Evolutionary conservation across 2,888 invertebrate genomes (phyloP).

Genomic region (Oegoconia quadripuncta): DNA sequence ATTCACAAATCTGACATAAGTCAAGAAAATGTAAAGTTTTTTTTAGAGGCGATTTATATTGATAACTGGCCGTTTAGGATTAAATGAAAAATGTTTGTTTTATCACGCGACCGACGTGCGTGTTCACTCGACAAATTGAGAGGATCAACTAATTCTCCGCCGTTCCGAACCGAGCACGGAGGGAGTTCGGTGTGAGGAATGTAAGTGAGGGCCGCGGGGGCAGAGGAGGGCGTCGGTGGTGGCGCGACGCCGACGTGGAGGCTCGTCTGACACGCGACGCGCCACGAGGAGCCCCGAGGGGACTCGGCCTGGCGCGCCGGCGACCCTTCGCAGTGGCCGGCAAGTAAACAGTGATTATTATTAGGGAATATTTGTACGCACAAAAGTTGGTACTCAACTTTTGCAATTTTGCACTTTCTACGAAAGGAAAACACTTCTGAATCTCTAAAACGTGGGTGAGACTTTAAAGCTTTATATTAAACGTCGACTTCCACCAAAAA

Average conservation of each 20-base stretch:
- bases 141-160: constrained; percentile 41
- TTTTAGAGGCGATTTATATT: background rate
- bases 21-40: constrained; percentile 6
- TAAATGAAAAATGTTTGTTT: constrained; percentile 9
- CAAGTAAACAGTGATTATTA: no score
- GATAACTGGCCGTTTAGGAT: constrained; percentile 16
- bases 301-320: constrained; percentile 15
- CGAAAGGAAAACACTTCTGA: no score
- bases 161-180: constrained; percentile 13
- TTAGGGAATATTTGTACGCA: no score
- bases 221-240: constrained; percentile 36
- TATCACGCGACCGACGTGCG: constrained; percentile 23
- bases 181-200: constrained; percentile 42
- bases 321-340: constrained; percentile 16
- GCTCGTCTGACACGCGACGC: constrained; percentile 69
- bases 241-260: constrained; percentile 77
- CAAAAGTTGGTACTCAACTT: no score
- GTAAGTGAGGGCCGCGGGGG: constrained; percentile 42
- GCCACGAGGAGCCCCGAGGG: constrained; percentile 53
- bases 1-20: background rate
- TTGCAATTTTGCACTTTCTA: no score
- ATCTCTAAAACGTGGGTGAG: no score
- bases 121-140: constrained; percentile 32
- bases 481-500: no score
- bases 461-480: no score